Percentiles rank a stretch among this genome's conserved stretches.
phyloP scores from a whole-genome alignment of 2,797 vertebrate species.

The Etheostoma perlongum region DNA sequence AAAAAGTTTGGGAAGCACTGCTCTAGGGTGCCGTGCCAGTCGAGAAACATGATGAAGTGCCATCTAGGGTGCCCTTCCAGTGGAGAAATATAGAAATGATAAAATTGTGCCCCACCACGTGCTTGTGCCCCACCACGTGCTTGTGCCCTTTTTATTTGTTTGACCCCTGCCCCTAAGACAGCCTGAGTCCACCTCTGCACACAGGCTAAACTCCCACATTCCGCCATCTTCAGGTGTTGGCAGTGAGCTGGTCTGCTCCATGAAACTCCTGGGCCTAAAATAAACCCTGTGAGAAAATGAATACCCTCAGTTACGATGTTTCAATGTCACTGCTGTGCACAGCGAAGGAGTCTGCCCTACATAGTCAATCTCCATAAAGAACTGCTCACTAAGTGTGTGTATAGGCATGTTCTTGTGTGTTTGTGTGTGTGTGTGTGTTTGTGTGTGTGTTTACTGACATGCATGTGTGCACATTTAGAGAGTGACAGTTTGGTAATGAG shows the following conservation, averaged over 20 bases:
- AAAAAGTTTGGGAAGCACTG: too few relatives aligned
- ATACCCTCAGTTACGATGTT: constrained; percentile 62
- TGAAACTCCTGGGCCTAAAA: constrained; percentile 58
- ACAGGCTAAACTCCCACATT: constrained; percentile 11
- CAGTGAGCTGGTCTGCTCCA: constrained; percentile 19
- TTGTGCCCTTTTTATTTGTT: too few relatives aligned
- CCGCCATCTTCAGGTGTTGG: constrained; percentile 13
- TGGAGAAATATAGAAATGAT: too few relatives aligned
- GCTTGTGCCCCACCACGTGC: too few relatives aligned
- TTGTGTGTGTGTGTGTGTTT: neutral
- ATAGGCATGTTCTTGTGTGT: constrained; percentile 3
- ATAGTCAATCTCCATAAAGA: constrained; percentile 70
- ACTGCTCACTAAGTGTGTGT: constrained; percentile 42
- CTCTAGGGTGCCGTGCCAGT: too few relatives aligned
- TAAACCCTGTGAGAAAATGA: constrained; percentile 65
- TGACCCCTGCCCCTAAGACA: too few relatives aligned
- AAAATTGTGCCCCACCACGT: too few relatives aligned
- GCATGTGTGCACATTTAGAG: constrained; percentile 60
- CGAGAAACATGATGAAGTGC: too few relatives aligned
- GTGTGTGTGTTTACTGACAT: constrained; percentile 41
- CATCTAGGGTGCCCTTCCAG: too few relatives aligned
- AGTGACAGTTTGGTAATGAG: constrained; percentile 70
- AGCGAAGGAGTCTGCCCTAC: constrained; percentile 64
- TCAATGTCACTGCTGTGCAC: constrained; percentile 63
- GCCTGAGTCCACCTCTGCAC: too few relatives aligned